A percentile compares a stretch with the other conserved stretches of the same genome.
Conservation (phyloP, 2,797 vertebrate species). For the Platyrinchus mystaceus region DNA sequence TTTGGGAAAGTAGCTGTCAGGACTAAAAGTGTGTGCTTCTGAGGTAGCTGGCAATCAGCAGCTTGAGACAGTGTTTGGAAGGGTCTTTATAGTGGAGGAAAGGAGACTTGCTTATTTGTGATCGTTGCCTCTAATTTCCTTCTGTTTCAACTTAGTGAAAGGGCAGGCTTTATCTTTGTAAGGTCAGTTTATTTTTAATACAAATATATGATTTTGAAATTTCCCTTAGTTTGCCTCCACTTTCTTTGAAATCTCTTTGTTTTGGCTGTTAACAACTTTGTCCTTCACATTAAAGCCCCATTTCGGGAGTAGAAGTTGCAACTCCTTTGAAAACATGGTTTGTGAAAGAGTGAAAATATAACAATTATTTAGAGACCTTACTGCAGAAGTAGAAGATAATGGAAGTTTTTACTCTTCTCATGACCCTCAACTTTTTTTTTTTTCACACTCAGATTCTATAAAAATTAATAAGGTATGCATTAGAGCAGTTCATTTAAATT, state of each 20-base stretch:
- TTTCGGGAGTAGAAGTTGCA: background rate
- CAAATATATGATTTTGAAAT: background rate
- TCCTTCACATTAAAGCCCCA: background rate
- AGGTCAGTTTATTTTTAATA: slow-evolving; percentile 41
- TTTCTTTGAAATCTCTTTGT: background rate
- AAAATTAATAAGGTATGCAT: background rate
- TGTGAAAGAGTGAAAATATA: background rate
- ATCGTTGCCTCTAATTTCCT: slow-evolving; percentile 26
- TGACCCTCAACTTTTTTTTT: background rate
- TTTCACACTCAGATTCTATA: background rate
- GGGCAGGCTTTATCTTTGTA: slow-evolving; percentile 33
- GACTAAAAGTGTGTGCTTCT: slow-evolving; percentile 50
- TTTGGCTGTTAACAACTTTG: background rate
- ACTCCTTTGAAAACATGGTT: background rate
- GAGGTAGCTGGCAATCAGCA: slow-evolving; percentile 29
- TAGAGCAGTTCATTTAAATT: background rate
- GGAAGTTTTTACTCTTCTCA: background rate
- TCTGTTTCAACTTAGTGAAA: background rate
- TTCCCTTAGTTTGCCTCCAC: background rate
- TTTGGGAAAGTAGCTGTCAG: slow-evolving; percentile 46
- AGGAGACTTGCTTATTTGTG: background rate
- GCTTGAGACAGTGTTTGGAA: background rate
- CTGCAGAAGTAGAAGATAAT: background rate
- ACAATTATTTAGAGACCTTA: background rate
- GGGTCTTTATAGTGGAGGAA: background rate